Percentiles rank a stretch among this genome's conserved stretches.
These are phyloP conservation scores for Gymnothorax javanicus DNA, from an alignment of 2,797 vertebrate genomes.

Conservation along the genomic window DNA sequence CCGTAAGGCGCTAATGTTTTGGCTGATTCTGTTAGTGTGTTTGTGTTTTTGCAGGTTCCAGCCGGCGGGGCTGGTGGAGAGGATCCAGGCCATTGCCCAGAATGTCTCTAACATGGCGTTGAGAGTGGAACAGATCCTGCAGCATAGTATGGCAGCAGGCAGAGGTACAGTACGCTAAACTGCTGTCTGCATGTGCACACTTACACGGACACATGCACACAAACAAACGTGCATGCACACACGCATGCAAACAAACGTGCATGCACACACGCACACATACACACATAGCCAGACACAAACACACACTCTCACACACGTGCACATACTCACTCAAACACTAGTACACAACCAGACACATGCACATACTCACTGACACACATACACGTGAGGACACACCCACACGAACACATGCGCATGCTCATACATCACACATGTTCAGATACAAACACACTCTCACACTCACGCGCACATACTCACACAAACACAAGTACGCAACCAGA, in stretches of 20 bases:
- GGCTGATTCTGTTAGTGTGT: background rate
- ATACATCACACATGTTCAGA: no score
- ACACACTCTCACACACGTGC: no score
- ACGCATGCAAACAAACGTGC: background rate
- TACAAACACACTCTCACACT: no score
- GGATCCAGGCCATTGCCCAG: conserved; percentile 96
- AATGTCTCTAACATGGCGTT: conserved; percentile 92
- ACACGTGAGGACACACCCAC: no score
- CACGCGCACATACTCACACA: no score
- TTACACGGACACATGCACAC: background rate
- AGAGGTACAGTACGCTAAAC: conserved; percentile 70
- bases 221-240: background rate
- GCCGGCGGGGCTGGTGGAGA: conserved; percentile 85
- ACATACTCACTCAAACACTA: no score
- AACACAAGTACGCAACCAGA: no score
- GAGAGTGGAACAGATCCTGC: conserved; percentile 93
- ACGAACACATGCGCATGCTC: no score
- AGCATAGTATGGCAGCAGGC: conserved; percentile 82
- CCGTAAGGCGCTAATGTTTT: background rate
- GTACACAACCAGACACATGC: no score
- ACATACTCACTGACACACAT: no score
- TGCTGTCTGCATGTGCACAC: background rate
- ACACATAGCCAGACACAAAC: no score
- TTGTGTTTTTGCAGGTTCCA: conserved; percentile 74
- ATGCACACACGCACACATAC: no score